Percentiles rank a stretch among this genome's conserved stretches.
These are phyloP conservation scores for Pterocles gutturalis DNA, from an alignment of 2,113 vertebrate species.

Conservation along the genomic window DNA sequence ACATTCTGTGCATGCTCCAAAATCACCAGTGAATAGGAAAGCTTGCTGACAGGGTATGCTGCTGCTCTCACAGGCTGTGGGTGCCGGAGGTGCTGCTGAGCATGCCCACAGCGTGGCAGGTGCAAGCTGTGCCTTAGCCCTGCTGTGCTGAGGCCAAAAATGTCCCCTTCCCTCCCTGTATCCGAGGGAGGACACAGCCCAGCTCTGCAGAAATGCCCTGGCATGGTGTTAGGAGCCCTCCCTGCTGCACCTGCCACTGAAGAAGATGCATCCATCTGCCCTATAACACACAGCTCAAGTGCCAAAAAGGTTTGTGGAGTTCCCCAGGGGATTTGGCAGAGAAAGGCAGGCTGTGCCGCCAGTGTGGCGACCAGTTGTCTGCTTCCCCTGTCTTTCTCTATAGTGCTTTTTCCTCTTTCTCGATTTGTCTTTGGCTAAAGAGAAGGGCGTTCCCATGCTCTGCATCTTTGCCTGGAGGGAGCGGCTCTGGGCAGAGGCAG, in stretches of 20 bases:
- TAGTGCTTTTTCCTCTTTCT: background rate
- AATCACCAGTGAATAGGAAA: fast-evolving
- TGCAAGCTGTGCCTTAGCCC: background rate
- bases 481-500: background rate
- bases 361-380: background rate
- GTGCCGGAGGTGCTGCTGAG: background rate
- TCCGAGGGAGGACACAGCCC: background rate
- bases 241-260: background rate
- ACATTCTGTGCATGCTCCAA: fast-evolving
- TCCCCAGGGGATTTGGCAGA: background rate
- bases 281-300: background rate
- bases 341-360: background rate
- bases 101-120: fast-evolving
- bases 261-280: background rate
- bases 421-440: background rate
- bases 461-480: background rate
- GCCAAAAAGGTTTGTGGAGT: background rate
- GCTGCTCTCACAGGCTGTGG: background rate
- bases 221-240: background rate
- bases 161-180: background rate
- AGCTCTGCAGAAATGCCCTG: background rate
- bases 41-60: background rate
- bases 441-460: background rate
- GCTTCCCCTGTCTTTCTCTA: background rate
- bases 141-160: background rate